Evolutionary conservation across 2,797 vertebrate genomes (phyloP).

Genomic region (Monodelphis domestica): DNA sequence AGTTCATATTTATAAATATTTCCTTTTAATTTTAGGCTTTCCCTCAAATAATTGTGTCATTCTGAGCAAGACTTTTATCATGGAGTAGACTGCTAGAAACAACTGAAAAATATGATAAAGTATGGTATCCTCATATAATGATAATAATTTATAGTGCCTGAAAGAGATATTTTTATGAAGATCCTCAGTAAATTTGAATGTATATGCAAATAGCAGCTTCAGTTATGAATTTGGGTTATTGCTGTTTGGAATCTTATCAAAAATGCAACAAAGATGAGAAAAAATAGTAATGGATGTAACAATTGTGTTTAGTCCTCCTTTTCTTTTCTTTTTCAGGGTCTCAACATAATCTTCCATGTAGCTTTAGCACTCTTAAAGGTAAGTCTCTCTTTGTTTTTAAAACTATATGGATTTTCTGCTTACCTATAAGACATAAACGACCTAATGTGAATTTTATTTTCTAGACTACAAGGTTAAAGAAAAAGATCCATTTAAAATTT

Average conservation of each 20-base stretch:
- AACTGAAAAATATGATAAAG: conserved; percentile 21
- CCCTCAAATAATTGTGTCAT: not conserved
- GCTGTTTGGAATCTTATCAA: conserved; percentile 18
- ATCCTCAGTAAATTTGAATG: conserved; percentile 19
- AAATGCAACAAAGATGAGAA: conserved; percentile 34
- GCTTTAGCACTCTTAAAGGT: conserved; percentile 98
- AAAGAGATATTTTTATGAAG: conserved; percentile 13
- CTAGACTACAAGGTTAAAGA: not conserved
- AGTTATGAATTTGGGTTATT: conserved; percentile 15
- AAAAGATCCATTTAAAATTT: conserved; percentile 1
- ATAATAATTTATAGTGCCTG: not conserved
- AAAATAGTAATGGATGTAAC: not conserved
- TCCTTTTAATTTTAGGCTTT: not conserved
- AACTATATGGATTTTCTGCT: conserved; percentile 3
- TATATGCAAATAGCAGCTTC: not conserved
- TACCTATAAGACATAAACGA: not conserved
- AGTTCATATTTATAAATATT: conserved; percentile 8
- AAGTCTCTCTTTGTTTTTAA: conserved; percentile 72
- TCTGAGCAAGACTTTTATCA: conserved; percentile 22
- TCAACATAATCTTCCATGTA: conserved; percentile 98
- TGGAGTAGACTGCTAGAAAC: not conserved
- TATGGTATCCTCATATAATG: conserved; percentile 35
- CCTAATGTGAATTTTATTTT: not conserved
- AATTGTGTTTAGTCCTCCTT: conserved; percentile 56
- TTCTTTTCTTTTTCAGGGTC: conserved; percentile 87